phyloP scores from a whole-genome alignment of 2,888 invertebrate species.

The Scaptomyza tumidula region DNA sequence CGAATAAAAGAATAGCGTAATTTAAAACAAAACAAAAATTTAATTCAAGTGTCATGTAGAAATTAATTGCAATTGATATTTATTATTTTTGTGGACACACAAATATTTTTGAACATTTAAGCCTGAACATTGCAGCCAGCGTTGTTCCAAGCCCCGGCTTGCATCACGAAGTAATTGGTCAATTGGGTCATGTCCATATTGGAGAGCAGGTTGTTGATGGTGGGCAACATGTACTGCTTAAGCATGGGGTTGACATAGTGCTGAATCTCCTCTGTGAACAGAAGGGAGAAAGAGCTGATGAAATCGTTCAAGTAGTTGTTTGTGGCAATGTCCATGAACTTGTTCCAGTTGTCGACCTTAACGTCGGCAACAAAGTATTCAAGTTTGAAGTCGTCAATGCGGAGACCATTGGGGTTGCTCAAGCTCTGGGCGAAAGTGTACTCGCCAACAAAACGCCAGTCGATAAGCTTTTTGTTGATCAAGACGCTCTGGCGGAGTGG shows the following conservation, averaged over 20 bases:
- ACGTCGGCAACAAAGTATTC: constrained; percentile 59
- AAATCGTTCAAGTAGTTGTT: constrained; percentile 71
- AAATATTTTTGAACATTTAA: constrained; percentile 1
- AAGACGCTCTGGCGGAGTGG: constrained; percentile 46
- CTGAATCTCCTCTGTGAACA: constrained; percentile 63
- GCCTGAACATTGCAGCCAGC: constrained; percentile 27
- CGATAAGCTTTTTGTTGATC: constrained; percentile 57
- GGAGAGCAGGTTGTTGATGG: constrained; percentile 50
- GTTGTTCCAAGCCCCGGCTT: constrained; percentile 41
- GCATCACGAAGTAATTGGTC: constrained; percentile 8
- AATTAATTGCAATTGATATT: too few relatives aligned
- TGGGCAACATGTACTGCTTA: constrained; percentile 32
- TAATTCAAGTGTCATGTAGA: too few relatives aligned
- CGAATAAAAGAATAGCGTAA: too few relatives aligned
- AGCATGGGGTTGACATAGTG: constrained; percentile 26
- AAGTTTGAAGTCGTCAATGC: constrained; percentile 57
- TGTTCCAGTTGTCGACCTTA: constrained; percentile 58
- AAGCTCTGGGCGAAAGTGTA: constrained; percentile 50
- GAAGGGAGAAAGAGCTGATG: constrained; percentile 37
- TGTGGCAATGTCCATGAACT: constrained; percentile 61
- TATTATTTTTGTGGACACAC: too few relatives aligned
- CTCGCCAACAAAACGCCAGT: constrained; percentile 60
- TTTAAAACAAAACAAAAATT: too few relatives aligned
- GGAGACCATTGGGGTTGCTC: constrained; percentile 58
- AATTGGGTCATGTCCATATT: constrained; percentile 32